phyloP scores from a whole-genome alignment of 2,113 vertebrate species.

The Nibea coibor region DNA sequence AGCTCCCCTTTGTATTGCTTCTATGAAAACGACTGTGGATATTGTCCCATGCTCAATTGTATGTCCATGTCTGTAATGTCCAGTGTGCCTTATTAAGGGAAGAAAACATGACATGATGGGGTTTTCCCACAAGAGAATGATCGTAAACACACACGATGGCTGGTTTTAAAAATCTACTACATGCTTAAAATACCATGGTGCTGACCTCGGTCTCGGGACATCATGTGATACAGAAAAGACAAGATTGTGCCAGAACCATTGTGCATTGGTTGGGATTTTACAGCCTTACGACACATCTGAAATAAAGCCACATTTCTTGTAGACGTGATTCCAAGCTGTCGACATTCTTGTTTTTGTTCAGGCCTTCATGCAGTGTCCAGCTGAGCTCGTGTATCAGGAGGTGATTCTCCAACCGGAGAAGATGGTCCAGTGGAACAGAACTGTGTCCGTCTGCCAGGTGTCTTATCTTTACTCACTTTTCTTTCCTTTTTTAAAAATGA shows the following conservation, averaged over 20 bases:
- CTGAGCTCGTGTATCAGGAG: slow-evolving; percentile 95
- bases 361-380: slow-evolving; percentile 93
- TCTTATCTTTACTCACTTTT: rapidly evolving
- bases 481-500: not conserved
- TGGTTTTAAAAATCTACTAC: not conserved
- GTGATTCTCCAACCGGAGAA: slow-evolving; percentile 97
- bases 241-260: not conserved
- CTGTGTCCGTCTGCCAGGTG: slow-evolving; percentile 93
- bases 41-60: no score
- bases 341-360: slow-evolving; percentile 54
- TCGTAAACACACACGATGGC: not conserved
- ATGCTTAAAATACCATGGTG: not conserved
- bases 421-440: slow-evolving; percentile 97
- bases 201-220: not conserved
- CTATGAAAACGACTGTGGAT: not conserved
- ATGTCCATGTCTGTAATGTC: no score
- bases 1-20: not conserved
- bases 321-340: not conserved
- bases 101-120: not conserved
- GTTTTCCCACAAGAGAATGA: not conserved
- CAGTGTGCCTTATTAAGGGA: not conserved
- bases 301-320: not conserved
- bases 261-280: no score
- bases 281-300: not conserved
- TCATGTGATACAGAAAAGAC: not conserved